A percentile compares a stretch with the other conserved stretches of the same genome.
Conservation (phyloP, 2,113 vertebrate species). For the Rissa tridactyla region DNA sequence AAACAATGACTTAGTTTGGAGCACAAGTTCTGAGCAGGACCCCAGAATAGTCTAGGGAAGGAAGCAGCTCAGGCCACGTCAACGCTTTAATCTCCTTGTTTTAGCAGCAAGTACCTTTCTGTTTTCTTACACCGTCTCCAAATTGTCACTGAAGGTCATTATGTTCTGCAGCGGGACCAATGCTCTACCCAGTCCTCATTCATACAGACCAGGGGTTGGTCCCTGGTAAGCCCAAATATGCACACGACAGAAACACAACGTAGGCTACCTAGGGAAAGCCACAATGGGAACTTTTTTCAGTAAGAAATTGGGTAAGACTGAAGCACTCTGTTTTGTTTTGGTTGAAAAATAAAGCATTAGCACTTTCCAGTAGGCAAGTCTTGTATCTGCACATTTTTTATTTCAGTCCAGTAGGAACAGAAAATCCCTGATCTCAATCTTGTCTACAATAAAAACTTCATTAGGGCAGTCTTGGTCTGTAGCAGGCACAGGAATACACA, state of each 20-base stretch:
- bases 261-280: background rate
- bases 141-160: background rate
- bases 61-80: background rate
- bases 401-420: background rate
- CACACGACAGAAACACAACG: rapidly evolving
- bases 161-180: background rate
- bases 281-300: background rate
- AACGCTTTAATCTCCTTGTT: background rate
- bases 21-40: background rate
- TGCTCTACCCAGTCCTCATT: background rate
- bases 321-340: background rate
- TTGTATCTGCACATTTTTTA: background rate
- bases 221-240: background rate
- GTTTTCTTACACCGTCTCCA: background rate
- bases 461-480: background rate
- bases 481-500: background rate
- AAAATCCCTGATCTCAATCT: background rate
- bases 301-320: background rate
- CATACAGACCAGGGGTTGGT: background rate
- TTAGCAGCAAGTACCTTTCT: background rate
- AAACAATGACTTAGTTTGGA: background rate
- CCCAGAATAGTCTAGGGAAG: background rate
- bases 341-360: background rate
- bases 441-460: background rate
- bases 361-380: background rate